Base-by-base conservation (phyloP, 2,888 invertebrate species). In the Dryobotodes eremita region DNA sequence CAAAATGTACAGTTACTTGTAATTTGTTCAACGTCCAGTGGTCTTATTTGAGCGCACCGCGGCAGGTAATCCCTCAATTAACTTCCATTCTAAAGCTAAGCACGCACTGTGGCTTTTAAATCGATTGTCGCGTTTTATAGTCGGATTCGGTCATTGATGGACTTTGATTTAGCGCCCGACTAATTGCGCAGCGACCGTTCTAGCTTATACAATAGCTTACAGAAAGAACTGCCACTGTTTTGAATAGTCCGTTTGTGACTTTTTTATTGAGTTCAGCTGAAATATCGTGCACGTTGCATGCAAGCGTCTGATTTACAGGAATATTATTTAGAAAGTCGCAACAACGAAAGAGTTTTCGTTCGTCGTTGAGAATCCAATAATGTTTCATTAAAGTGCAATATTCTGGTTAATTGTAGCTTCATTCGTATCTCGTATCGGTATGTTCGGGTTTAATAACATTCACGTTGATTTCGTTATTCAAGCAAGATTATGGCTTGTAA, bases 1-100 rank as follows among this genome's bases (percentile, higher is more conserved):
- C 78, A 82, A 83, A 84, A 81, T 57, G 70, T 81, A 68, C 66
- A 70, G 72, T 83, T 75, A 70, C 79, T 82, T 82, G 74, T 80
- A 84, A 88, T 86, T 86, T 85, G 81, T 81, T 75, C 81, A 71
- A 66, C 77, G 71, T 83, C 71, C 82, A 82, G 61, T 75, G 81
- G 80, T 85, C 85, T 86, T 84, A 85, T 87, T 89, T 83, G 71
- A 86, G 69, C 80, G 59, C 26, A 78, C 79, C 82, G 79, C 71
- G 42, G 76, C 74, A 85, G 88, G 83, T 90, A 89, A 87, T 89
- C 83, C 88, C 83, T 86, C 89, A 90, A 90, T 90, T 90, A 89
- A 88, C 86, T 86, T 79, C 87, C 82, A 89, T 90, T 90, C 83
- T 83, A 72, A 89, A 87, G 79, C 84, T 85, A 88, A 89, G 84